Evolutionary conservation across 2,797 vertebrate genomes (phyloP).

Genomic region (Clarias laeviceps): DNA sequence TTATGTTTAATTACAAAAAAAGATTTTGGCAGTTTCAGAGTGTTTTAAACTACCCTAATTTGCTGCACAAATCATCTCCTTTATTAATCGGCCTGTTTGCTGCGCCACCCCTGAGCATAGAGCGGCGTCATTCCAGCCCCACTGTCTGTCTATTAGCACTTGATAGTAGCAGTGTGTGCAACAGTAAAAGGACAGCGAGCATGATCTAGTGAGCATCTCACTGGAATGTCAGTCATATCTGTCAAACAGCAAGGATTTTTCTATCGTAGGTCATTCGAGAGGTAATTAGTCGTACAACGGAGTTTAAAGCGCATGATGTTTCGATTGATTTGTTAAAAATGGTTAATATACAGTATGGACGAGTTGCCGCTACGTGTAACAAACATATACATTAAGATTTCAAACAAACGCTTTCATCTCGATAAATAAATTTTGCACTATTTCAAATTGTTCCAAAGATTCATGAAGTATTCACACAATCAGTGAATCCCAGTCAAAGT

Average conservation of each 20-base stretch:
- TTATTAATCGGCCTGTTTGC: neutral
- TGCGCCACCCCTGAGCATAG: neutral
- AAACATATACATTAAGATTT: neutral
- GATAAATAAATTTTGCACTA: constrained; percentile 12
- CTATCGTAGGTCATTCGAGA: neutral
- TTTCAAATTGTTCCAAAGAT: constrained; percentile 1
- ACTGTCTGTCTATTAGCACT: neutral
- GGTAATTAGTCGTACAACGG: no score
- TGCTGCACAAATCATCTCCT: no score
- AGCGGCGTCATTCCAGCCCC: neutral
- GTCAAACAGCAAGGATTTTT: neutral
- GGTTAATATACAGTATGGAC: no score
- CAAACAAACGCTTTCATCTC: neutral
- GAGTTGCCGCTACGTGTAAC: neutral
- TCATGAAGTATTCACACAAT: constrained; percentile 63
- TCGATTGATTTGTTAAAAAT: neutral
- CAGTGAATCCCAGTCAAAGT: constrained; percentile 94
- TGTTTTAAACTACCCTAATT: no score
- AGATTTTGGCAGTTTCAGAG: no score
- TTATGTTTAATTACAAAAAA: neutral
- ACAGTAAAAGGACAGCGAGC: neutral
- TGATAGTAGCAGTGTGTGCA: neutral
- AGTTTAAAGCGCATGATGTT: neutral
- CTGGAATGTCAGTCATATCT: neutral
- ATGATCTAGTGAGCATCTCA: neutral